Base-by-base conservation (phyloP, 2,797 vertebrate genomes). In the Sparidentex hasta region DNA sequence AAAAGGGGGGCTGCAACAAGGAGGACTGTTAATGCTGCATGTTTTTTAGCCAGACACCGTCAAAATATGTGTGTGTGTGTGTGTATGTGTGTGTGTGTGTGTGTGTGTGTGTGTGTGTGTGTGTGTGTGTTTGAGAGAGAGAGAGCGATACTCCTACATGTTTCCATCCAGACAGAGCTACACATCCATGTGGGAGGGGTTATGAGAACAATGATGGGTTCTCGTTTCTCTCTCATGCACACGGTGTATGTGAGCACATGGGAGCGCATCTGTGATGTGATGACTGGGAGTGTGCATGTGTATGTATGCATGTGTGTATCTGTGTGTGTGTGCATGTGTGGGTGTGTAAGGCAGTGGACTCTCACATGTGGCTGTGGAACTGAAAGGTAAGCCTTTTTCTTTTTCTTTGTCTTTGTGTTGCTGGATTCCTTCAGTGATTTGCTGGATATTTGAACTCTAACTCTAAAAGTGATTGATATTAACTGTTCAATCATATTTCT, bases 131-230 rank as follows among this genome's bases (percentile, higher is more conserved):
- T 33, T 33, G 68, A 12, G 65, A 48, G 62, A 18, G 51, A 51
- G 54, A 43, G 76, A 63, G 70, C 69, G 75, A 57, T 84, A 86
- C 86, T 84, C 82, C 86, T 84, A 89, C 82, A 88, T 81, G 74
- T 87, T 80, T 79, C 90, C 76, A 87, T 87, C 88, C 89, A 93
- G 90, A 92, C 89, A 83, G 71, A 73, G 80, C 77, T 83, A 79
- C 78, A 62, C 71, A 78, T 91, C 82, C 64, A 74, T 89, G 93
- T 93, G 93, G 95, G 94, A 94, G 93, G 95, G 92, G 91, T 94
- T 91, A 90, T 58, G 81, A 93, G 94, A 94, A 95, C 94, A 95
- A 95, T 94, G 92, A 95, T 93, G 89, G 89, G 88, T 86, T 91
- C 87, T 92, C 69, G 76, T 93, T 87, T 92, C 87, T 87, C 78